Evolutionary conservation across 2,797 vertebrate genomes (phyloP).

Genomic region (Allobates femoralis): DNA sequence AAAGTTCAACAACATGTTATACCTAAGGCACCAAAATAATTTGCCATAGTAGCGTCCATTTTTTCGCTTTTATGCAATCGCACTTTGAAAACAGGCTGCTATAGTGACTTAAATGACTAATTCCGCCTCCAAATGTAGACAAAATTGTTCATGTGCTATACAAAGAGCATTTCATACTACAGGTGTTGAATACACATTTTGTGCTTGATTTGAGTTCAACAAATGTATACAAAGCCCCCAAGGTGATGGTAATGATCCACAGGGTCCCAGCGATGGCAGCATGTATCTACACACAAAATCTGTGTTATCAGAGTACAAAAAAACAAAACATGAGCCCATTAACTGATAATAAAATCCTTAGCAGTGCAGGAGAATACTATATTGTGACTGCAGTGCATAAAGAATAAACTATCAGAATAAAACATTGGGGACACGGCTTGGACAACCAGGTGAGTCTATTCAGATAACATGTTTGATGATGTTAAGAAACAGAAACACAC

Average conservation of each 20-base stretch:
- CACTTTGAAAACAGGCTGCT: not conserved
- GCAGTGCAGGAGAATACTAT: not conserved
- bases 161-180: not conserved
- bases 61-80: too few species aligned
- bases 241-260: not conserved
- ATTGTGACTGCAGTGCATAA: not conserved
- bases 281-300: not conserved
- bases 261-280: not conserved
- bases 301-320: not conserved
- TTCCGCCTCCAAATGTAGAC: not conserved
- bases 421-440: not conserved
- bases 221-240: not conserved
- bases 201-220: not conserved
- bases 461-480: not conserved
- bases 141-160: not conserved
- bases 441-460: not conserved
- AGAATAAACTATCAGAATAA: not conserved
- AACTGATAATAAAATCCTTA: not conserved
- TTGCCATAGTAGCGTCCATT: too few species aligned
- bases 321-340: not conserved
- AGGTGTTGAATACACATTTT: not conserved
- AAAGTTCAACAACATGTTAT: too few species aligned
- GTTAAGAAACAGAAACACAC: not conserved
- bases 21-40: too few species aligned
- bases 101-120: not conserved